phyloP scores from a whole-genome alignment of 2,113 vertebrate species.

The Parus major region DNA sequence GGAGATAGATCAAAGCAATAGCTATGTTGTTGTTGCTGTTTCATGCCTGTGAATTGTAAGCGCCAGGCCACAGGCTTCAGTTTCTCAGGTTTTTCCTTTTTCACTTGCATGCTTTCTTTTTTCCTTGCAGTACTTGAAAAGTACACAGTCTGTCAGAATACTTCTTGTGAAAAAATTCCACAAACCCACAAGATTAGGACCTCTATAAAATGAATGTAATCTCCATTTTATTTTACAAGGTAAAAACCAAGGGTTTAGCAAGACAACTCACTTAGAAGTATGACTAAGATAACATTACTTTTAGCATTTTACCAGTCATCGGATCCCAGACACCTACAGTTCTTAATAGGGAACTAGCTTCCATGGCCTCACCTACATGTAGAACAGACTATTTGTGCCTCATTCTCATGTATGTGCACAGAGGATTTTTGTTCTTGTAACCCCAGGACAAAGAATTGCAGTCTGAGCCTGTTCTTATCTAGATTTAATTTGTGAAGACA shows the following conservation, averaged over 20 bases:
- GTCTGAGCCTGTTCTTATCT: not conserved
- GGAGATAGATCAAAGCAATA: conserved; percentile 50
- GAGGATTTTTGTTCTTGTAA: not conserved
- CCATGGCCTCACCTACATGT: not conserved
- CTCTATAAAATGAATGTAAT: not conserved
- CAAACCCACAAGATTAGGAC: not conserved
- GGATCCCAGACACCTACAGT: not conserved
- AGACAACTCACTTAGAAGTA: not conserved
- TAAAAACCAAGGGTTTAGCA: conserved; percentile 28
- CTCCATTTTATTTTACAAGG: conserved; percentile 3
- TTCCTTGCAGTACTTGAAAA: not conserved
- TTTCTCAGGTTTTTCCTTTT: not conserved
- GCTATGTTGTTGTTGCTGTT: conserved; percentile 37
- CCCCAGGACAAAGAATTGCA: not conserved
- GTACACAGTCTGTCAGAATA: not conserved
- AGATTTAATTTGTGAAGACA: not conserved
- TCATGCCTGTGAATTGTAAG: not conserved
- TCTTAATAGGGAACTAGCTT: not conserved
- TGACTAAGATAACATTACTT: not conserved
- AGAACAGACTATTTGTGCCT: not conserved
- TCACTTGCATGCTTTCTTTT: not conserved
- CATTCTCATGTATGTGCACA: not conserved
- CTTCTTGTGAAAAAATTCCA: not conserved
- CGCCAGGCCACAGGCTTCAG: not conserved
- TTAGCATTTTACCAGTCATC: not conserved